Evolutionary conservation across 2,888 invertebrate species (phyloP).

Genomic region (Cryptus viduatorius): DNA sequence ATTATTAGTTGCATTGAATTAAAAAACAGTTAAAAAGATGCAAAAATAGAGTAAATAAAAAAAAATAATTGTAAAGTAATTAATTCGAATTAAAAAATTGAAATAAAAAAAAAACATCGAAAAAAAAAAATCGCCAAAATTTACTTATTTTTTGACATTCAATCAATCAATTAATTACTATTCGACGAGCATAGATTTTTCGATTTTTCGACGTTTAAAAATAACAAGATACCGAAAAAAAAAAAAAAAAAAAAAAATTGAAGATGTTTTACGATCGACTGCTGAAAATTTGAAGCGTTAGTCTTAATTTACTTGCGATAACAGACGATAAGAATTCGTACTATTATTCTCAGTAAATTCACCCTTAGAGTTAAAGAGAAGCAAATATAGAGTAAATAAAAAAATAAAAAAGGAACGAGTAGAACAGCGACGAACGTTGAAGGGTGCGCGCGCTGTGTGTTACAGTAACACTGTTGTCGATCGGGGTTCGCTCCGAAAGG

Average conservation of each 20-base stretch:
- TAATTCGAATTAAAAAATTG: too few species aligned
- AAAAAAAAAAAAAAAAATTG: not conserved
- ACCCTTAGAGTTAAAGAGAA: conserved; percentile 49
- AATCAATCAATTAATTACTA: too few species aligned
- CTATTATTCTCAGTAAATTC: conserved; percentile 2
- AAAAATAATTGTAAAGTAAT: too few species aligned
- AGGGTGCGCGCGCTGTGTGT: conserved; percentile 38
- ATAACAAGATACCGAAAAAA: not conserved
- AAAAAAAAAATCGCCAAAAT: too few species aligned
- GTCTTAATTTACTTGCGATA: not conserved
- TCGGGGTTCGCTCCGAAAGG: conserved; percentile 82
- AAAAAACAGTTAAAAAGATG: too few species aligned
- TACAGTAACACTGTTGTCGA: conserved; percentile 57
- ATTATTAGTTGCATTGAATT: too few species aligned
- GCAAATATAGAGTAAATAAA: conserved; percentile 35
- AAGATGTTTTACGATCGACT: not conserved
- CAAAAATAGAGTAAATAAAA: too few species aligned
- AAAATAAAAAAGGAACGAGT: conserved; percentile 51
- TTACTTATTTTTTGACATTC: too few species aligned
- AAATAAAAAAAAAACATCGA: too few species aligned
- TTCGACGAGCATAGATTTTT: too few species aligned
- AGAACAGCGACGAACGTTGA: conserved; percentile 25
- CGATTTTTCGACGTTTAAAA: not conserved
- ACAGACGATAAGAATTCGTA: not conserved
- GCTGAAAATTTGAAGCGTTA: not conserved